Base-by-base conservation (phyloP, 2,888 invertebrate species). In the Spodoptera littoralis region DNA sequence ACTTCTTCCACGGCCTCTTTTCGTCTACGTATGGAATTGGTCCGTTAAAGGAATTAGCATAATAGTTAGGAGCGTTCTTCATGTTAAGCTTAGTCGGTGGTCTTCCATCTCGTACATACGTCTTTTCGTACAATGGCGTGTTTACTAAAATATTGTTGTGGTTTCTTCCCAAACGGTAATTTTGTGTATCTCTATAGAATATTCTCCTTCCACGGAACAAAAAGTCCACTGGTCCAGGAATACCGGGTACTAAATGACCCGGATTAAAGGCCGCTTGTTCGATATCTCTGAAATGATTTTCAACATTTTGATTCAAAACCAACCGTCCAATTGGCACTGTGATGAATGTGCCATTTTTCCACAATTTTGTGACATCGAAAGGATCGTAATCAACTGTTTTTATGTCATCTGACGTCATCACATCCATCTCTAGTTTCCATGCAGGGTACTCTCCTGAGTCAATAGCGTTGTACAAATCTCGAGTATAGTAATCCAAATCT, bases 381-480 rank as follows among this genome's bases (percentile, higher is more conserved):
- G 94, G 92, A 79, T 95, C 90, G 76, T 85, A 92, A 47, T 84
- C 82, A 45, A 82, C 83, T 5, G 82, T 83, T 69, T 87, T 87
- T 11, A 94, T 85, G 63, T 95, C 85, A 18, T 89, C 81, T 55
- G 83, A 79, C 0, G 88, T 88, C 89, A 95, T 90, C 22, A 94
- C 80, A 75, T 95, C 89, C 56, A 95, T 87, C 56, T 85, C 88
- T 27, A 95, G 65, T 50, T 81, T 89, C 95, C 95, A 95, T 0
- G 85, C 75, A 0, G 95, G 95, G 66, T 80, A 96, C 11, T 96
- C 88, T 48, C 95, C 96, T 13, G 92, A 92, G 0, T 96, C 96
- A 76, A 98, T 98, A 30, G 97, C 96, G 88, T 98, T 97, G 90
- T 97, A 98, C 54, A 98, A 94, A 92, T 98, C 98, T 52, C 97